Conservation (phyloP, 2,888 invertebrate genomes). For the Amphipoea oculea region DNA sequence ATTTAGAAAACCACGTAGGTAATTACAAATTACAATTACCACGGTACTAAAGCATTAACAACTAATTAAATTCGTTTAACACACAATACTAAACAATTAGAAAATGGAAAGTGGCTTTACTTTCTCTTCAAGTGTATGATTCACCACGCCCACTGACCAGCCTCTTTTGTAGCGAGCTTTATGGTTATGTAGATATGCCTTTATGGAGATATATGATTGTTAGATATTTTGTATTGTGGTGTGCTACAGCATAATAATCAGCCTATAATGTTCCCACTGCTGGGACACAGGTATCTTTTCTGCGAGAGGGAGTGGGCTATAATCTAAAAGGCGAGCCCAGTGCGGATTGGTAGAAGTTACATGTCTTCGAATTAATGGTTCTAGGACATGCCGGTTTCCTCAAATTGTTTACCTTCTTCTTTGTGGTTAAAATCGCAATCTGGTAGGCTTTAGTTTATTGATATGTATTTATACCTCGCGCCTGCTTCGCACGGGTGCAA, state of each 20-base stretch:
- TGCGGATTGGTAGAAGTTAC: no score
- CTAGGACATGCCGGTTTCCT: no score
- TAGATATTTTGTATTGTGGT: neutral
- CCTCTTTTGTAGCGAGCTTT: conserved; percentile 38
- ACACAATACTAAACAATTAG: conserved; percentile 61
- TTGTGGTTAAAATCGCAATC: neutral
- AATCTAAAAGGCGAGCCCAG: no score
- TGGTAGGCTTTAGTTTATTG: neutral
- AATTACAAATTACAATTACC: conserved; percentile 52
- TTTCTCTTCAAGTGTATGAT: conserved; percentile 59
- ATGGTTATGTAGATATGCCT: conserved; percentile 40
- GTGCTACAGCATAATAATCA: no score
- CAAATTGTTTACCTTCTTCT: no score
- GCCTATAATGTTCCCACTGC: no score
- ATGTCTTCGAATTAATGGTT: no score
- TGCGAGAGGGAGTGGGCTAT: no score
- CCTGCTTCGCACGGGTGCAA: no score
- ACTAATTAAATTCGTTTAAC: conserved; percentile 62
- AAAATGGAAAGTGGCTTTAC: conserved; percentile 64
- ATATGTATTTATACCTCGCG: neutral
- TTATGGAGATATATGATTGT: conserved; percentile 43
- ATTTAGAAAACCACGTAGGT: conserved; percentile 21
- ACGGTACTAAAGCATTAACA: conserved; percentile 47
- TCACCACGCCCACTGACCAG: conserved; percentile 58
- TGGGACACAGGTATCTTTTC: no score